Base-by-base conservation (phyloP, 92 coral and sea anemone species). In the Metridium senile region DNA sequence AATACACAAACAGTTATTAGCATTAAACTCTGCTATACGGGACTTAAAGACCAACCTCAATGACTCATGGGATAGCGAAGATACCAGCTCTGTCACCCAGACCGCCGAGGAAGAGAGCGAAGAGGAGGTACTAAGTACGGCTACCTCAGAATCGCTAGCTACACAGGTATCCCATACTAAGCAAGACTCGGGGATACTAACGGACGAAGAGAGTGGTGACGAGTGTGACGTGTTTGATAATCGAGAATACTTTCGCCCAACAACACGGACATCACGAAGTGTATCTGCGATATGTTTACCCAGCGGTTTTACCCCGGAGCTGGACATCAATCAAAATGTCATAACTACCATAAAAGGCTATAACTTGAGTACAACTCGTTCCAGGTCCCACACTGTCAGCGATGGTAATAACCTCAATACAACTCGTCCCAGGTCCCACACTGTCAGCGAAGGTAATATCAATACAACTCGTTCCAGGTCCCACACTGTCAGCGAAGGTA, bases 101-200 rank as follows among this genome's bases (percentile, higher is more conserved):
- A 49, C 64, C 27, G 33, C 72, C 69, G 81, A 81, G 6, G 59
- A 33, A 68, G 93, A 78, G 7, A 54, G 68, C 6, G 53, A 69
- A 52, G 83, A 76, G 63, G 89, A 84, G 34, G 66, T 63, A 51
- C 33, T 75, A 10, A 29, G 17, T 43, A 26, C 74, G 22, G 33
- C 45, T 29, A 56, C 33, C n/a, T n/a, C n/a, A n/a, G n/a, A n/a
- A 19, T 61, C 83, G 28, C n/a, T 59, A 22, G 70, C 62, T 18
- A 71, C 81, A 9, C 87, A 67, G 86, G 80, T 88, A 52, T 69
- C 62, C 56, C 93, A 88, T 47, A 77, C 58, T 17, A 88, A 88
- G 71, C 86, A 88, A 75, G 93, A 88, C 59, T 88, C 93, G 3
- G 93, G 93, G 2, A 79, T 88, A 25, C 62, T 88, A 22, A 84